A percentile compares a stretch with the other conserved stretches of the same genome.
Evolutionary conservation across 2,888 invertebrate genomes (phyloP).

Genomic region (Siphlonurus alternatus): DNA sequence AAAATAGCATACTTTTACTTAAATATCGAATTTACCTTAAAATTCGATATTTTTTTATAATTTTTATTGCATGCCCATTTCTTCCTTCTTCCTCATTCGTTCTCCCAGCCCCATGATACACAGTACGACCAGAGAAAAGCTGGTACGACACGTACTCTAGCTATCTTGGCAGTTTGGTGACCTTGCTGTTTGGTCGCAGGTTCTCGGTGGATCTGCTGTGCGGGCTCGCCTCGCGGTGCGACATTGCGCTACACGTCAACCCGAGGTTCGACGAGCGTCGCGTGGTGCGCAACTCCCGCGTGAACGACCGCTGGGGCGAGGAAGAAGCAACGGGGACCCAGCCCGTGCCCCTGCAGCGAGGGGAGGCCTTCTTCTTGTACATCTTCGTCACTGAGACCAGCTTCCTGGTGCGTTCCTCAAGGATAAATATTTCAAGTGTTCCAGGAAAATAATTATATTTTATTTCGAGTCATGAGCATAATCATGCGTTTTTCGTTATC

Average conservation of each 20-base stretch:
- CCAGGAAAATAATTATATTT: background rate
- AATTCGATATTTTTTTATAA: no score
- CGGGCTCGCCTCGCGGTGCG: slow-evolving; percentile 25
- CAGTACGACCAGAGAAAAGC: no score
- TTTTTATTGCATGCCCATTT: no score
- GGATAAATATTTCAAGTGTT: background rate
- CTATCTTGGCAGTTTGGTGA: no score
- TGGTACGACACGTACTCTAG: no score
- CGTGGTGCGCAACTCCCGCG: slow-evolving; percentile 55
- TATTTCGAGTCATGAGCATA: background rate
- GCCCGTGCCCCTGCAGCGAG: slow-evolving; percentile 32
- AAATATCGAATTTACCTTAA: no score
- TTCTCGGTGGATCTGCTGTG: slow-evolving; percentile 45
- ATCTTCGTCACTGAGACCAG: slow-evolving; percentile 36
- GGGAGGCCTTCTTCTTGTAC: slow-evolving; percentile 36
- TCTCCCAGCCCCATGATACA: no score
- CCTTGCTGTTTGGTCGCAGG: no score
- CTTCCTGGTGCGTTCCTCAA: slow-evolving; percentile 15
- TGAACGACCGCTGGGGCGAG: slow-evolving; percentile 49
- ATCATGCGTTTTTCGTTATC: background rate
- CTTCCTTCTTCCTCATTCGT: no score
- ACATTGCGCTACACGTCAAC: slow-evolving; percentile 65
- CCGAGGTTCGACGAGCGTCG: slow-evolving; percentile 60
- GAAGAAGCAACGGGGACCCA: slow-evolving; percentile 45
- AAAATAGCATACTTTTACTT: no score